A percentile compares a stretch with the other conserved stretches of the same genome.
Evolutionary conservation across 1,140 invertebrate genomes (phyloP).

Genomic region (Plectrocnemia conspersa): DNA sequence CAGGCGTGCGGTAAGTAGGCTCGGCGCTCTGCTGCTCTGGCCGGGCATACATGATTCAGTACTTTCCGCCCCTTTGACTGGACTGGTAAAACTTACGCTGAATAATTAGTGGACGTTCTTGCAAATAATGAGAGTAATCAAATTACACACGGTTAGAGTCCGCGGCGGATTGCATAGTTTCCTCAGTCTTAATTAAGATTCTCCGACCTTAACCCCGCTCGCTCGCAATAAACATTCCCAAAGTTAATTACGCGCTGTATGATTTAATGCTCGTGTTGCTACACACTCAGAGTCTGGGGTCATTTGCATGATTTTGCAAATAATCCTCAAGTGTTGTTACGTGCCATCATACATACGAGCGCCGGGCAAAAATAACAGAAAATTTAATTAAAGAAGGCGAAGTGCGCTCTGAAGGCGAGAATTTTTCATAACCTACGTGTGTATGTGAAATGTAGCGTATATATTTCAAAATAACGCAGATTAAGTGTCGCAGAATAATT

Average conservation of each 20-base stretch:
- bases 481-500: too few species aligned
- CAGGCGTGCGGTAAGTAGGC: constrained; percentile 4
- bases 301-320: too few species aligned
- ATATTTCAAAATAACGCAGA: too few species aligned
- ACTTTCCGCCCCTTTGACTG: background rate
- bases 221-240: constrained; percentile 5
- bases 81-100: constrained; percentile 13
- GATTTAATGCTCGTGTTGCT: constrained; percentile 5
- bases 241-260: constrained; percentile 3
- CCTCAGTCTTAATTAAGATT: constrained; percentile 18
- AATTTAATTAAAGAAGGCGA: too few species aligned
- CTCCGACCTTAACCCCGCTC: background rate
- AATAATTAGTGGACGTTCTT: constrained; percentile 23
- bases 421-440: too few species aligned
- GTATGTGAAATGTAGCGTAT: too few species aligned
- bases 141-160: constrained; percentile 21
- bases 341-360: too few species aligned
- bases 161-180: constrained; percentile 19
- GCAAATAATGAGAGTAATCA: constrained; percentile 26
- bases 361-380: too few species aligned
- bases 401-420: too few species aligned
- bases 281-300: too few species aligned
- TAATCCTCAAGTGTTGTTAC: too few species aligned
- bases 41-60: constrained; percentile 21
- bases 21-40: background rate